phyloP scores from a whole-genome alignment of 2,113 vertebrate species.

The Brachyhypopomus occidentalis region DNA sequence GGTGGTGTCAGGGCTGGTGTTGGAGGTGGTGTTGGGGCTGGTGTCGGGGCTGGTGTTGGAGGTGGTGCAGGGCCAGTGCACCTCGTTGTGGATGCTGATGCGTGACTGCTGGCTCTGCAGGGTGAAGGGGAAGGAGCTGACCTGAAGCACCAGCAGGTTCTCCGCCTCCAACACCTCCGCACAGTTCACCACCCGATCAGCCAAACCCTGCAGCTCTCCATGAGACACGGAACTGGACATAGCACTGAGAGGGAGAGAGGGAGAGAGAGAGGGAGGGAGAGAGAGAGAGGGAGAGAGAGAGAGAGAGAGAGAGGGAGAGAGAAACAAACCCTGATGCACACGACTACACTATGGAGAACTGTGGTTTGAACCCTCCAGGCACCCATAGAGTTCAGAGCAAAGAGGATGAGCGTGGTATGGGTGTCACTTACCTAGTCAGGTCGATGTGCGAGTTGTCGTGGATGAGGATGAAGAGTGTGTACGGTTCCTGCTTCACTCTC shows the following conservation, averaged over 20 bases:
- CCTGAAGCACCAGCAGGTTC: conserved; percentile 96
- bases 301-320: no score
- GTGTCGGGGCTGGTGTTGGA: conserved; percentile 79
- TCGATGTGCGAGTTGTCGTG: conserved; percentile 96
- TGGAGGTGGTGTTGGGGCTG: conserved; percentile 75
- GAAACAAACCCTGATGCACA: no score
- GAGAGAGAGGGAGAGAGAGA: no score
- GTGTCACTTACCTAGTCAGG: conserved; percentile 85
- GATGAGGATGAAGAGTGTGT: conserved; percentile 94
- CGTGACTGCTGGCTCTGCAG: conserved; percentile 93
- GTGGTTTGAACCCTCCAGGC: no score
- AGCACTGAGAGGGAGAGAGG: conserved; percentile 58
- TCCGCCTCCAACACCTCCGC: conserved; percentile 91
- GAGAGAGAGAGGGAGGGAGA: conserved; percentile 32
- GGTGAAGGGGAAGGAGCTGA: conserved; percentile 94
- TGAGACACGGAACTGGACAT: conserved; percentile 90
- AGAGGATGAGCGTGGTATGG: no score
- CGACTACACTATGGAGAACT: no score
- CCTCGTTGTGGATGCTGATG: conserved; percentile 89
- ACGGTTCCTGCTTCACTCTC: conserved; percentile 94
- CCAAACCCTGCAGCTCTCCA: conserved; percentile 91
- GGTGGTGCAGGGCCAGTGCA: conserved; percentile 88
- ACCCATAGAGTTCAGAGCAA: no score
- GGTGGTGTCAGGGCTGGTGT: not conserved
- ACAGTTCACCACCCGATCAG: conserved; percentile 95